phyloP scores from a whole-genome alignment of 2,113 vertebrate species.

The Cochlearius cochlearius region DNA sequence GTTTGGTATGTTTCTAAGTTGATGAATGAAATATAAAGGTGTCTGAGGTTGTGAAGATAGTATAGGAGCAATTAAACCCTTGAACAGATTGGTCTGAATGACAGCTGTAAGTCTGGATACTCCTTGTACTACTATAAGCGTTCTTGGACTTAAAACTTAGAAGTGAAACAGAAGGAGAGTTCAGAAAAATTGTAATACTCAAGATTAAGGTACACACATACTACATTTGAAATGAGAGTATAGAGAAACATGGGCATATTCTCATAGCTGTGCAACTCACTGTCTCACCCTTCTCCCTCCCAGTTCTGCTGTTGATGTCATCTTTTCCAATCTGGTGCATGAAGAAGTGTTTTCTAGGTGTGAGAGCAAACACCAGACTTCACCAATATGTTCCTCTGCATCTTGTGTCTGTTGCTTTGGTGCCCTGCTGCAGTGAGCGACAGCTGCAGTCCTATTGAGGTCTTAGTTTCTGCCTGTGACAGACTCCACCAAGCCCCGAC shows the following conservation, averaged over 20 bases:
- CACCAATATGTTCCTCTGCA: constrained; percentile 6
- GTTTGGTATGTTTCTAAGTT: background rate
- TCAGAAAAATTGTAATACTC: background rate
- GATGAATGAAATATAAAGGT: background rate
- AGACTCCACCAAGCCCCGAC: background rate
- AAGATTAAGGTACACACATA: background rate
- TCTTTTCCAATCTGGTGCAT: constrained; percentile 26
- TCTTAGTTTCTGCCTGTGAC: background rate
- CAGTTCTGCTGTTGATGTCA: background rate
- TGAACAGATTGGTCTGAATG: background rate
- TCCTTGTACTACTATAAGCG: background rate
- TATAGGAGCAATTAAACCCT: background rate
- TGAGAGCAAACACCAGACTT: constrained; percentile 61
- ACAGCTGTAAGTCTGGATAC: background rate
- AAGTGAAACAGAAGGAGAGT: background rate
- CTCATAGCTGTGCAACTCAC: background rate
- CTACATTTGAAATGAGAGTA: background rate
- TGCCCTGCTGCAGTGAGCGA: background rate
- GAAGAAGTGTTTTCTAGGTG: constrained; percentile 46
- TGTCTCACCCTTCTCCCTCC: background rate
- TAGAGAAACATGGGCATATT: background rate
- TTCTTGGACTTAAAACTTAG: background rate
- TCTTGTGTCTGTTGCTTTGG: background rate
- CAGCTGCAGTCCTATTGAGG: background rate
- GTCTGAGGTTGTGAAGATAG: background rate